phyloP scores from a whole-genome alignment of 2,113 vertebrate genomes.

The Sylvilagus bachmani region DNA sequence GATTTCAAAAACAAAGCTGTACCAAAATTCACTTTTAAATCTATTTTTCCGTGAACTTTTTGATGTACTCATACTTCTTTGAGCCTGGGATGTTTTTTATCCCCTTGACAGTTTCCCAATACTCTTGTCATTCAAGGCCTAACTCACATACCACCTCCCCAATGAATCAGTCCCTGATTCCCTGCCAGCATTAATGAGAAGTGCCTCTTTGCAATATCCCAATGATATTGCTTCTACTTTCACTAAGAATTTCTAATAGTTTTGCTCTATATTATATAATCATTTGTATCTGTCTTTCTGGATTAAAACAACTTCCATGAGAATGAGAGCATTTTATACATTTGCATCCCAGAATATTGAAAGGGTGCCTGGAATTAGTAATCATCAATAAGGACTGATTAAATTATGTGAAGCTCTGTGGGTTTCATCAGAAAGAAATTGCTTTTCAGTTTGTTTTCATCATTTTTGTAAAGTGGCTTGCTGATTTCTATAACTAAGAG shows the following conservation, averaged over 20 bases:
- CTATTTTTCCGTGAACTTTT: too few relatives aligned
- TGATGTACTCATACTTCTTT: neutral
- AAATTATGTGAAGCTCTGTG: neutral
- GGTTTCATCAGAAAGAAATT: neutral
- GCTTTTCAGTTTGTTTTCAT: neutral
- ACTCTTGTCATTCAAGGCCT: constrained; percentile 10
- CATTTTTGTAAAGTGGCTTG: neutral
- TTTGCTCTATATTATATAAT: constrained; percentile 37
- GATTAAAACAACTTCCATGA: neutral
- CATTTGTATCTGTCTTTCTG: neutral
- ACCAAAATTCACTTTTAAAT: too few relatives aligned
- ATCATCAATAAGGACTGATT: neutral
- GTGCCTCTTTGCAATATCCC: neutral
- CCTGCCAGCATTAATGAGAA: neutral
- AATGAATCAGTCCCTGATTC: neutral
- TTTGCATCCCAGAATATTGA: constrained; percentile 17
- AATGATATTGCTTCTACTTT: neutral
- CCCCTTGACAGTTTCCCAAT: neutral
- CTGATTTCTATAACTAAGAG: constrained; percentile 24
- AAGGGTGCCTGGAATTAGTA: neutral
- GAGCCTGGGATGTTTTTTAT: neutral
- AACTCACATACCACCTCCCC: neutral
- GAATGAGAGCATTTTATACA: neutral
- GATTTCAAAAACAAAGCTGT: too few relatives aligned
- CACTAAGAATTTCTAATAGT: neutral